Conservation (phyloP, 2,113 vertebrate genomes). For the Cyphomyrus plagiostoma region DNA sequence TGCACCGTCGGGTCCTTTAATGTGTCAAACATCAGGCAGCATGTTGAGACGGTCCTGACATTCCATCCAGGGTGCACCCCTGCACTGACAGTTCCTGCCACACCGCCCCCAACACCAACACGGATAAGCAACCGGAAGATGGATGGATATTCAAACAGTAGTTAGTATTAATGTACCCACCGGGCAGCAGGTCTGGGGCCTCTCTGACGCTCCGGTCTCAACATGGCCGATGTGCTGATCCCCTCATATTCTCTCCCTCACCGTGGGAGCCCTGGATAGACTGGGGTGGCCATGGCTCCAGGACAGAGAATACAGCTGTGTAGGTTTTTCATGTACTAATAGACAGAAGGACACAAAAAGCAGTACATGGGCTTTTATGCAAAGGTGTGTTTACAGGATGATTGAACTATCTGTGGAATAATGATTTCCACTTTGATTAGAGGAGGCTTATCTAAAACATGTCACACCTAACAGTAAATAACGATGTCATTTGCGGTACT, state of each 20-base stretch:
- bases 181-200: neutral
- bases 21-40: neutral
- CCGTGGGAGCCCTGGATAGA: neutral
- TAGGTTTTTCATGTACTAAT: neutral
- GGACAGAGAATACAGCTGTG: neutral
- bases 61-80: neutral
- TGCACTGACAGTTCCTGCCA: neutral
- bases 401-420: neutral
- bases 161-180: neutral
- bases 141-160: neutral
- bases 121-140: neutral
- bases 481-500: neutral
- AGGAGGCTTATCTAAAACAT: neutral
- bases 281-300: neutral
- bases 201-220: neutral
- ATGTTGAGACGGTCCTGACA: neutral
- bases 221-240: neutral
- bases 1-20: neutral
- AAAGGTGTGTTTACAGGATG: neutral
- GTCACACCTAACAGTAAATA: neutral
- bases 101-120: neutral
- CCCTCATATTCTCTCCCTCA: neutral
- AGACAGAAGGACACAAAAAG: neutral
- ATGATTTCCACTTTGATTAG: neutral
- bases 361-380: neutral